Conservation (phyloP, 2,888 invertebrate genomes). For the Prenolepis imparis region DNA sequence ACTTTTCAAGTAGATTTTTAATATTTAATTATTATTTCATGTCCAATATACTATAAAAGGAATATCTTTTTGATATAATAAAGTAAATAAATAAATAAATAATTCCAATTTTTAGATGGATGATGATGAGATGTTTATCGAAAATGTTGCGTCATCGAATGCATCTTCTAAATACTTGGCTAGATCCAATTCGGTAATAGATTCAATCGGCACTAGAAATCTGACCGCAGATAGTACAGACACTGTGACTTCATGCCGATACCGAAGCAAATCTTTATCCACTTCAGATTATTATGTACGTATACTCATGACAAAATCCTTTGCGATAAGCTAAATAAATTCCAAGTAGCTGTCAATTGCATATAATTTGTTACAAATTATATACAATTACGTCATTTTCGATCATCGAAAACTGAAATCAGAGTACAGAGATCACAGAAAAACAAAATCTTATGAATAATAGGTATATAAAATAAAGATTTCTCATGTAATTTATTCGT, state of each 20-base stretch:
- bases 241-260: not conserved
- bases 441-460: no score
- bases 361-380: not conserved
- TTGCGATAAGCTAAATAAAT: not conserved
- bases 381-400: not conserved
- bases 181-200: slow-evolving; percentile 54
- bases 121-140: not conserved
- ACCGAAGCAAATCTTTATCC: slow-evolving; percentile 11
- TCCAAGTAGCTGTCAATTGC: not conserved
- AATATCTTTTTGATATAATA: not conserved
- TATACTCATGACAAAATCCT: not conserved
- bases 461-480: no score
- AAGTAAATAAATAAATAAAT: not conserved
- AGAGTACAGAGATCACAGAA: no score
- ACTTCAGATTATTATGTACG: slow-evolving; percentile 17
- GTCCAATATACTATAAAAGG: not conserved
- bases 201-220: slow-evolving; percentile 32
- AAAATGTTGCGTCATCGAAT: not conserved
- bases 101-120: not conserved
- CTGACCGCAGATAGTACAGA: not conserved
- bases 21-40: not conserved
- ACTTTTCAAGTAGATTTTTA: not conserved
- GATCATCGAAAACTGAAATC: no score
- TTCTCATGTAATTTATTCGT: no score
- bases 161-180: not conserved